Percentiles rank a stretch among this genome's conserved stretches.
Evolutionary conservation across 2,888 invertebrate genomes (phyloP).

Genomic region (Caenorhabditis doughertyi): DNA sequence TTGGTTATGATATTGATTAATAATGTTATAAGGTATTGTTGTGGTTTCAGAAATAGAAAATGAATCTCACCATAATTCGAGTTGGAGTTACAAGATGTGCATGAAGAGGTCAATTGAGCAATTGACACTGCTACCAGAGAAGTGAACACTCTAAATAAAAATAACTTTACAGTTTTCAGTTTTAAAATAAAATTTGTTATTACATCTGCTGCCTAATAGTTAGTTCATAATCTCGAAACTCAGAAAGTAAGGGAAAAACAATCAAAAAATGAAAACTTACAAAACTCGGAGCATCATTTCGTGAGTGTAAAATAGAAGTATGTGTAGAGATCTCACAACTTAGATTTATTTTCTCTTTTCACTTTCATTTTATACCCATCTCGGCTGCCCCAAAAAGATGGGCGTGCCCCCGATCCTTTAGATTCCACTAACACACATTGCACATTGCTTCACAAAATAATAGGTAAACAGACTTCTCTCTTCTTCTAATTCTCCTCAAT

Average conservation of each 20-base stretch:
- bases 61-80: slow-evolving; percentile 50
- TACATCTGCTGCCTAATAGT: too few relatives aligned
- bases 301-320: slow-evolving; percentile 19
- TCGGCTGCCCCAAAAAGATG: neutral
- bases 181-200: too few relatives aligned
- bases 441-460: slow-evolving; percentile 52
- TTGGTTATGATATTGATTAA: slow-evolving; percentile 7
- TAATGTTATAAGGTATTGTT: neutral
- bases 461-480: slow-evolving; percentile 44
- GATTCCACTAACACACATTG: slow-evolving; percentile 7
- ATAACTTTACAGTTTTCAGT: too few relatives aligned
- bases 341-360: slow-evolving; percentile 7
- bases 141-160: slow-evolving; percentile 40
- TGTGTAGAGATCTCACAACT: slow-evolving; percentile 30
- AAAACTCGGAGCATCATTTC: slow-evolving; percentile 46
- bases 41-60: neutral
- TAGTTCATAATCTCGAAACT: too few relatives aligned
- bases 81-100: slow-evolving; percentile 36
- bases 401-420: slow-evolving; percentile 27
- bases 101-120: slow-evolving; percentile 58
- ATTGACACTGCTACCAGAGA: slow-evolving; percentile 39
- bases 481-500: slow-evolving; percentile 28
- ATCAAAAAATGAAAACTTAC: slow-evolving; percentile 34
- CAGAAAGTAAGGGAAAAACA: neutral
- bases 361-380: slow-evolving; percentile 23